phyloP scores from a whole-genome alignment of 2,888 invertebrate genomes.

The Xylocampa areola region DNA sequence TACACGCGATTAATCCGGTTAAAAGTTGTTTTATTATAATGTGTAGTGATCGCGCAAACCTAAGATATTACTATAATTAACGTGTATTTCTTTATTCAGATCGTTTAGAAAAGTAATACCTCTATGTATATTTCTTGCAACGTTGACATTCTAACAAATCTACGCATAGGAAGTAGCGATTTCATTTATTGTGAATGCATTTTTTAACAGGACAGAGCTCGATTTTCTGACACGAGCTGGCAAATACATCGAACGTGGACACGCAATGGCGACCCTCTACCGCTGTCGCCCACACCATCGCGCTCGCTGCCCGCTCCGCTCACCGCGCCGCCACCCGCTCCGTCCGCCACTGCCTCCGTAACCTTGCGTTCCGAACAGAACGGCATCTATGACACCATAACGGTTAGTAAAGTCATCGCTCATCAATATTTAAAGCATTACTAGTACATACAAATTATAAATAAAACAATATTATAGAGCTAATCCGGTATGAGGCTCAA shows the following conservation, averaged over 20 bases:
- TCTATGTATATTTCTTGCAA: no score
- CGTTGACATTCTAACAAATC: no score
- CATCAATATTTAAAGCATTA: constrained; percentile 36
- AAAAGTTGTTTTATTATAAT: no score
- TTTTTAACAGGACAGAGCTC: constrained; percentile 90
- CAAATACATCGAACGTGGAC: constrained; percentile 93
- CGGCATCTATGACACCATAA: constrained; percentile 87
- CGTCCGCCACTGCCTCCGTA: constrained; percentile 64
- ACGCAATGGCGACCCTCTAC: constrained; percentile 84
- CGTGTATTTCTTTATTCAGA: no score
- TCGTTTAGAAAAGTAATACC: no score
- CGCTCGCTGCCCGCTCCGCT: constrained; percentile 69
- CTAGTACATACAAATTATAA: constrained; percentile 22
- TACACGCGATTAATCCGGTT: no score
- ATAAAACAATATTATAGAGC: constrained; percentile 18
- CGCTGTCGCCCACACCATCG: constrained; percentile 78
- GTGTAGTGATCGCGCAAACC: no score
- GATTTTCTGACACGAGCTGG: constrained; percentile 93
- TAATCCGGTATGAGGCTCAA: constrained; percentile 17
- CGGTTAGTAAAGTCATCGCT: constrained; percentile 70
- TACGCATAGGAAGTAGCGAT: no score
- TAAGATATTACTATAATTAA: no score
- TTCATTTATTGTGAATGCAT: background rate
- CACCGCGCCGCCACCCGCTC: constrained; percentile 67
- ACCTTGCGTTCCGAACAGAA: constrained; percentile 77